phyloP scores from a whole-genome alignment of 2,888 invertebrate genomes.

The Drosophila helvetica region DNA sequence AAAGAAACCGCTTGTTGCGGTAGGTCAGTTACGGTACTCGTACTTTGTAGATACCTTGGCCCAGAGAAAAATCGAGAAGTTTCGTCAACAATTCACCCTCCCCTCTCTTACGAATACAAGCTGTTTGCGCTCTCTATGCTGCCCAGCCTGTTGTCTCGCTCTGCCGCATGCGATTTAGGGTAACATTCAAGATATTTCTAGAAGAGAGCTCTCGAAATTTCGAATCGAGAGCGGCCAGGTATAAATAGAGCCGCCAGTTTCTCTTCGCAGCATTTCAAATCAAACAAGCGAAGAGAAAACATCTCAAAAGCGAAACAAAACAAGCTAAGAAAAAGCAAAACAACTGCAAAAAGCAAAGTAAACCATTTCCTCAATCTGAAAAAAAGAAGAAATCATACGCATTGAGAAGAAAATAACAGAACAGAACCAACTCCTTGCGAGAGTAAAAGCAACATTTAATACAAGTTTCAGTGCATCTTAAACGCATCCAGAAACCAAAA shows the following conservation, averaged over 20 bases:
- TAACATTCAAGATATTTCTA: conserved; percentile 30
- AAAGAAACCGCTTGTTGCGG: neutral
- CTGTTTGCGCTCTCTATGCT: neutral
- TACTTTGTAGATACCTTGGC: neutral
- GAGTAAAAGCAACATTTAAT: neutral
- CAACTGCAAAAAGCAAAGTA: neutral
- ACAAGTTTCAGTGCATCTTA: neutral
- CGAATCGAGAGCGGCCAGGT: conserved; percentile 44
- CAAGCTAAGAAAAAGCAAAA: conserved; percentile 11
- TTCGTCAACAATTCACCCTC: neutral
- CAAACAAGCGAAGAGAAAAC: conserved; percentile 55
- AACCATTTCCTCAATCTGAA: neutral
- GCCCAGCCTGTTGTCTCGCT: neutral
- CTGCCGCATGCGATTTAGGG: neutral
- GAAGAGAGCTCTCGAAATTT: conserved; percentile 53
- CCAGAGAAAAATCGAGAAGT: neutral
- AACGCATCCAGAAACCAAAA: neutral
- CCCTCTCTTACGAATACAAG: neutral
- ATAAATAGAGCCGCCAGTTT: conserved; percentile 53
- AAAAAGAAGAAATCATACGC: neutral
- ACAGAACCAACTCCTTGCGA: no score
- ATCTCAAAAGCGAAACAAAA: conserved; percentile 22
- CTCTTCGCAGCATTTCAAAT: conserved; percentile 52
- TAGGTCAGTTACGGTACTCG: neutral
- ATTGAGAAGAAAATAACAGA: neutral